Conservation (phyloP, 2,113 vertebrate species). For the Callospermophilus lateralis region DNA sequence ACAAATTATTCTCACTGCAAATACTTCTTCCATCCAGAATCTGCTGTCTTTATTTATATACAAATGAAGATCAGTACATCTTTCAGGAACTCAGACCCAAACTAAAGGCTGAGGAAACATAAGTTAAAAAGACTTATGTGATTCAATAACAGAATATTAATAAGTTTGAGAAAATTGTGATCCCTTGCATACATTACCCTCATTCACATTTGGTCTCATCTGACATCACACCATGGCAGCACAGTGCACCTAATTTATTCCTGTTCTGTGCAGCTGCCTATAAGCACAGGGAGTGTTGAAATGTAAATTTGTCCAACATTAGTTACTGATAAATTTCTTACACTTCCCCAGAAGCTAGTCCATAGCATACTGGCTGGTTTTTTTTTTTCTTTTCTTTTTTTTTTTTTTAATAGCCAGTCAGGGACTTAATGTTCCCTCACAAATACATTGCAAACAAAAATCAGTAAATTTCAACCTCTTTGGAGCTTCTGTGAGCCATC, state of each 20-base stretch:
- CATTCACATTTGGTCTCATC: slow-evolving; percentile 30
- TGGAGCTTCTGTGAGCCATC: neutral
- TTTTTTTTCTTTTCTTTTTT: neutral
- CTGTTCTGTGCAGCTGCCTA: neutral
- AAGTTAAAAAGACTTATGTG: slow-evolving; percentile 69
- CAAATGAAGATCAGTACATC: slow-evolving; percentile 74
- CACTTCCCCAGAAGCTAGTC: neutral
- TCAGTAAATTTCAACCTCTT: neutral
- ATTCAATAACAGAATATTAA: slow-evolving; percentile 71
- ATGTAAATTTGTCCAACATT: neutral
- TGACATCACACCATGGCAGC: slow-evolving; percentile 32
- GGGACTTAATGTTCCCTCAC: slow-evolving; percentile 34
- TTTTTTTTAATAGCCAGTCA: neutral
- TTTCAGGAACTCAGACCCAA: slow-evolving; percentile 68
- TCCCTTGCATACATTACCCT: neutral
- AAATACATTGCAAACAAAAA: slow-evolving; percentile 45
- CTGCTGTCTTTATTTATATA: slow-evolving; percentile 70
- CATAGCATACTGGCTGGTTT: neutral
- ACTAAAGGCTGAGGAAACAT: slow-evolving; percentile 59
- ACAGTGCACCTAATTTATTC: neutral
- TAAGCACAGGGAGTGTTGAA: neutral
- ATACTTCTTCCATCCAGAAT: slow-evolving; percentile 42
- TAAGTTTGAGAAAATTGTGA: slow-evolving; percentile 53
- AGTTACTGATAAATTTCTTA: slow-evolving; percentile 11
- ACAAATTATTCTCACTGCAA: slow-evolving; percentile 57